Percentiles rank a stretch among this genome's conserved stretches.
phyloP scores from a whole-genome alignment of 1,140 invertebrate genomes.

The Drosophila kanapiae region DNA sequence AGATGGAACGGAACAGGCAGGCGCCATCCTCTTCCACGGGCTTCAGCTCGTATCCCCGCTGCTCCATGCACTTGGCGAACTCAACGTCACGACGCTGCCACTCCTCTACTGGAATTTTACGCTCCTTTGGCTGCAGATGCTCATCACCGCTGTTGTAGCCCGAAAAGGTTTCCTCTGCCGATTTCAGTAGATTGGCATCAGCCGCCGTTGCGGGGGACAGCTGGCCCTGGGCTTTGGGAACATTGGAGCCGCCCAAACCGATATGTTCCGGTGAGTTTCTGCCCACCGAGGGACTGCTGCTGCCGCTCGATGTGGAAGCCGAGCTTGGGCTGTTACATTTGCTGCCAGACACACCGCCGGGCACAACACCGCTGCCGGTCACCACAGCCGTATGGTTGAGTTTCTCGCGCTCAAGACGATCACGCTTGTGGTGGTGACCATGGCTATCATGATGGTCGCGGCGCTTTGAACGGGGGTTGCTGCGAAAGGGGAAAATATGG shows the following conservation, averaged over 20 bases:
- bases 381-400: conserved; percentile 56
- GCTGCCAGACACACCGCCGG: conserved; percentile 34
- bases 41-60: conserved; percentile 92
- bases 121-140: conserved; percentile 87
- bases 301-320: conserved; percentile 31
- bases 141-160: conserved; percentile 93
- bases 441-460: conserved; percentile 72
- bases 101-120: conserved; percentile 87
- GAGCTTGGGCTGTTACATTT: conserved; percentile 67
- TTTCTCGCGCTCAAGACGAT: conserved; percentile 71
- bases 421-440: conserved; percentile 74
- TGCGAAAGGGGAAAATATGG: neutral
- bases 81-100: conserved; percentile 88
- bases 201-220: conserved; percentile 45
- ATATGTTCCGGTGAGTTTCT: conserved; percentile 69
- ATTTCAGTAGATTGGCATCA: conserved; percentile 70
- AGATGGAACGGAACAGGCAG: conserved; percentile 95
- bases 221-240: conserved; percentile 42
- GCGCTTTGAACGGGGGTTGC: conserved; percentile 75
- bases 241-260: conserved; percentile 23
- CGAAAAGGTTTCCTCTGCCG: conserved; percentile 79
- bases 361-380: conserved; percentile 16
- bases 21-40: conserved; percentile 97
- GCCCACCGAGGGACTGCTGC: conserved; percentile 54
- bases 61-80: conserved; percentile 91